Evolutionary conservation across 2,888 invertebrate genomes (phyloP).

Genomic region (Polietes domitor): DNA sequence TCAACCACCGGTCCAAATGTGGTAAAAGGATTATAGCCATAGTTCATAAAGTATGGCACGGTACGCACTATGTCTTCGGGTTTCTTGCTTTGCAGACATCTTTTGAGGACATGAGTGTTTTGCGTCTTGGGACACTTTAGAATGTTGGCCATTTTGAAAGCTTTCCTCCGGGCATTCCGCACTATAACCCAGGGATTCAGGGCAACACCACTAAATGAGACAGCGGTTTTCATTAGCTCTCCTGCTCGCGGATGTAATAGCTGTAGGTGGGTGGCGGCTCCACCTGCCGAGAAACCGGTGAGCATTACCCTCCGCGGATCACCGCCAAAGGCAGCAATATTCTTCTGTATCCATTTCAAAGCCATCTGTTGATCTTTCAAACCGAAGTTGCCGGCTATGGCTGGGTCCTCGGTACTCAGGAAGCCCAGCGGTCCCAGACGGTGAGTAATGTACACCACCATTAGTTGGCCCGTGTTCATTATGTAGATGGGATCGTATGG

Average conservation of each 20-base stretch:
- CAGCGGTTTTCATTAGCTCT: constrained; percentile 66
- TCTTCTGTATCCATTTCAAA: constrained; percentile 86
- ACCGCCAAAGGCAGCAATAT: constrained; percentile 87
- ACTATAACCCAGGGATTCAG: constrained; percentile 84
- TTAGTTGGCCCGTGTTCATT: constrained; percentile 84
- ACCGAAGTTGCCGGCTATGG: constrained; percentile 87
- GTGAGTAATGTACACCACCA: constrained; percentile 87
- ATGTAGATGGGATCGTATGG: constrained; percentile 83
- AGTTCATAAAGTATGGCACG: constrained; percentile 77
- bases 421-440: constrained; percentile 88
- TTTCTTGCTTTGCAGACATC: constrained; percentile 85
- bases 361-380: constrained; percentile 88
- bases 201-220: constrained; percentile 86
- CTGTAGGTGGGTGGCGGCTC: constrained; percentile 88
- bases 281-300: constrained; percentile 88
- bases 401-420: constrained; percentile 87
- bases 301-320: constrained; percentile 86
- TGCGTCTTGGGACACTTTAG: constrained; percentile 84
- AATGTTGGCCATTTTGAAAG: constrained; percentile 83
- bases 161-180: constrained; percentile 82
- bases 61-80: constrained; percentile 84
- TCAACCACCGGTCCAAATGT: constrained; percentile 89
- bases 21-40: constrained; percentile 86
- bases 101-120: constrained; percentile 83
- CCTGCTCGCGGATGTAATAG: constrained; percentile 82